Conservation (phyloP, 2,797 vertebrate species). For the Sus cebifrons region DNA sequence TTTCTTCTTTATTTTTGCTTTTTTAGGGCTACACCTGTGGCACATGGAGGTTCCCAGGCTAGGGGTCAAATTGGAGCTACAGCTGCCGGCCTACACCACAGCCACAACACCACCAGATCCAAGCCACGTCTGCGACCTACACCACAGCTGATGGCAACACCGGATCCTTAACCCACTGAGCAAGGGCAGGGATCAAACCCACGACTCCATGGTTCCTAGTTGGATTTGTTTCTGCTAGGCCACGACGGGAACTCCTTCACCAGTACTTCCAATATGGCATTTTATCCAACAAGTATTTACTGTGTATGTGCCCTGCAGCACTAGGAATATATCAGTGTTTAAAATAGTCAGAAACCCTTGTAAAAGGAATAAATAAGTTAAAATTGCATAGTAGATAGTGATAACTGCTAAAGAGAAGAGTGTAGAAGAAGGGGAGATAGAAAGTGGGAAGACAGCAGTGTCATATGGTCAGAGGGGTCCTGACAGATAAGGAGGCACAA, state of each 20-base stretch:
- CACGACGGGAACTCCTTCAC: neutral
- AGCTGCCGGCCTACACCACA: too few species aligned
- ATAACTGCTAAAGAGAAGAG: neutral
- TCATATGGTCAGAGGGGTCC: neutral
- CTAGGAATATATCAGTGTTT: neutral
- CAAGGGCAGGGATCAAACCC: too few species aligned
- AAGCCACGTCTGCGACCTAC: too few species aligned
- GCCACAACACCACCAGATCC: too few species aligned
- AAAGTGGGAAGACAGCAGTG: neutral
- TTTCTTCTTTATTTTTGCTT: too few species aligned
- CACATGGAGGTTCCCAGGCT: too few species aligned
- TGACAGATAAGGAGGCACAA: neutral
- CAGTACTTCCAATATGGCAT: neutral
- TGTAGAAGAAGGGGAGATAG: neutral
- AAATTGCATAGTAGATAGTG: neutral
- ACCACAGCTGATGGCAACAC: too few species aligned
- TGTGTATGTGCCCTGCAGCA: neutral
- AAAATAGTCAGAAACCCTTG: conserved; percentile 15
- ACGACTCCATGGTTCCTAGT: too few species aligned
- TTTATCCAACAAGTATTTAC: conserved; percentile 45
- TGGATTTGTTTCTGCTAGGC: too few species aligned
- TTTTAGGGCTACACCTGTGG: too few species aligned
- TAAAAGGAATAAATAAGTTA: neutral
- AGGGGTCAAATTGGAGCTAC: too few species aligned
- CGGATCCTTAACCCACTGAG: too few species aligned